These are phyloP conservation scores for Polydrusus tereticollis DNA, from an alignment of 2,888 invertebrate genomes.

Conservation along the genomic window DNA sequence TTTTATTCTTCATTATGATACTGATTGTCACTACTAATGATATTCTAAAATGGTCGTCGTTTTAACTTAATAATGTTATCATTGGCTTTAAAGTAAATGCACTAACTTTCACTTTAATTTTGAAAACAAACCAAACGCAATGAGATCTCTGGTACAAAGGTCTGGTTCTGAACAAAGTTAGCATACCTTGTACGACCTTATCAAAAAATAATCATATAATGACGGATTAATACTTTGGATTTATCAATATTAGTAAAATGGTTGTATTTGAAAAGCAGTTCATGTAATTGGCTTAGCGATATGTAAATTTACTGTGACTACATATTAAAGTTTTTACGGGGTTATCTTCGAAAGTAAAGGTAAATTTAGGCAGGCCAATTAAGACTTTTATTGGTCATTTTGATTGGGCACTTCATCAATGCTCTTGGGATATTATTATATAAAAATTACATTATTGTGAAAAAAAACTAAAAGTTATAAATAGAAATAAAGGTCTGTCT, in stretches of 20 bases:
- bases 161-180: conserved; percentile 3
- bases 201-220: conserved; percentile 11
- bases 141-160: not conserved
- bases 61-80: not conserved
- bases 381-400: no score
- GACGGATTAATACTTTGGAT: not conserved
- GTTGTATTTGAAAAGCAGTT: no score
- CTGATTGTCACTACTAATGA: not conserved
- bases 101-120: conserved; percentile 13
- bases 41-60: not conserved
- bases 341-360: not conserved
- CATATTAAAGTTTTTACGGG: not conserved
- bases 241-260: conserved; percentile 6
- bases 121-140: not conserved
- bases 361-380: no score
- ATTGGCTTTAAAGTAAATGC: not conserved
- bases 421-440: no score
- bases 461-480: no score
- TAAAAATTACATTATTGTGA: no score
- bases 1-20: conserved; percentile 42
- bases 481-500: no score
- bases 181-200: conserved; percentile 19
- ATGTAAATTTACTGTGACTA: not conserved
- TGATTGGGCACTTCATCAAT: no score
- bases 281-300: not conserved